Base-by-base conservation (phyloP, 2,888 invertebrate species). In the Tricholauxania praeusta region DNA sequence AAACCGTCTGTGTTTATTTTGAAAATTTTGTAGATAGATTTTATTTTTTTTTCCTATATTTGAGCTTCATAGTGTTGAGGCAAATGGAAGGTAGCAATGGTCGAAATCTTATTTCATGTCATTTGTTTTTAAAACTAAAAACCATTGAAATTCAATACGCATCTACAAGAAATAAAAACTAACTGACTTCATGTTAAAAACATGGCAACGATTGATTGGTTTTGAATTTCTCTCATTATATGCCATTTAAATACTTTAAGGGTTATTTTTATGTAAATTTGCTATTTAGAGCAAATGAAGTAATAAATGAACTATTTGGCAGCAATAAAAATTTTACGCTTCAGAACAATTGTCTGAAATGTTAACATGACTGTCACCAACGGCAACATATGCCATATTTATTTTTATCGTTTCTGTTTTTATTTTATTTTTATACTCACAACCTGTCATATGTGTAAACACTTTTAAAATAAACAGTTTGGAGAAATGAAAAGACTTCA, bases 261-360 rank as follows among this genome's bases (percentile, higher is more conserved):
- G 39, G 39, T 39, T 39, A 39, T 39, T 39, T 39, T 39, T 39
- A 39, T 39, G 39, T 39, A 10, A 39, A 39, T 39, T 39, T 39
- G 10, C 7, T 39, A 39, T 39, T 57, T 57, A 48, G 19, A 28
- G 28, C 22, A 65, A 52, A 28, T 52, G 22, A 32, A 32, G 65
- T 52, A 32, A 65, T 28, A 63, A 19, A 63, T 63, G 47, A 47
- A 28, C n/a, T n/a, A 39, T 10, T 39, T 39, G 39, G 39, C 52
- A 66, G 5, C 32, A 28, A 55, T 66, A 15, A 19, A 55, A 12
- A 66, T 66, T 66, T 53, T n/a, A 66, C 66, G 66, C 32, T 66
- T 52, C 66, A 66, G 10, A 28, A 14, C 53, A 15, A 14, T 5
- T 15, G 12, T n/a, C 19, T 19, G 15, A n/a, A 63, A 10, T 48